Evolutionary conservation across 2,797 vertebrate genomes (phyloP).

Genomic region (Manis javanica): DNA sequence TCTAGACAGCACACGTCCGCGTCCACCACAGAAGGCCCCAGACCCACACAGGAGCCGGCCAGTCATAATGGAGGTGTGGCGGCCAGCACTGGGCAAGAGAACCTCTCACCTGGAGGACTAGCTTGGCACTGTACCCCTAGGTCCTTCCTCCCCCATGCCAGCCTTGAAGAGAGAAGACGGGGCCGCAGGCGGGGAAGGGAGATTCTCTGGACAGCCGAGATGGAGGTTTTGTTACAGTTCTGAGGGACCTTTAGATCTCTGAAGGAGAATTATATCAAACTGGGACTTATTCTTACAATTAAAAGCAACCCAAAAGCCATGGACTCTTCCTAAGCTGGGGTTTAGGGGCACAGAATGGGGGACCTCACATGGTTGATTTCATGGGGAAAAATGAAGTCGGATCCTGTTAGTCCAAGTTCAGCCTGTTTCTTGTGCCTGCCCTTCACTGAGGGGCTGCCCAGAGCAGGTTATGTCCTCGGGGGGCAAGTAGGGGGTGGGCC

Average conservation of each 20-base stretch:
- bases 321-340: not conserved
- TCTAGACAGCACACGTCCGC: not conserved
- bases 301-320: not conserved
- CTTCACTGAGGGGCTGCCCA: not conserved
- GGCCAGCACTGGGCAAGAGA: not conserved
- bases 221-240: not conserved
- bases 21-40: not conserved
- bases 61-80: not conserved
- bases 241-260: not conserved
- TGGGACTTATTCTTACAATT: not conserved
- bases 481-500: not conserved
- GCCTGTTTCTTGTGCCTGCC: not conserved
- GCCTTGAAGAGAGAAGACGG: not conserved
- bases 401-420: not conserved
- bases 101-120: not conserved
- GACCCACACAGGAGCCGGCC: not conserved
- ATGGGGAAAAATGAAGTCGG: not conserved
- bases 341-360: not conserved
- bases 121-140: rapidly evolving
- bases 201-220: not conserved
- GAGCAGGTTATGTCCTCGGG: not conserved
- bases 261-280: not conserved
- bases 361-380: not conserved
- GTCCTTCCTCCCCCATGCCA: not conserved
- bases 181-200: not conserved